Evolutionary conservation across 2,888 invertebrate genomes (phyloP).

Genomic region (Carcina quercana): DNA sequence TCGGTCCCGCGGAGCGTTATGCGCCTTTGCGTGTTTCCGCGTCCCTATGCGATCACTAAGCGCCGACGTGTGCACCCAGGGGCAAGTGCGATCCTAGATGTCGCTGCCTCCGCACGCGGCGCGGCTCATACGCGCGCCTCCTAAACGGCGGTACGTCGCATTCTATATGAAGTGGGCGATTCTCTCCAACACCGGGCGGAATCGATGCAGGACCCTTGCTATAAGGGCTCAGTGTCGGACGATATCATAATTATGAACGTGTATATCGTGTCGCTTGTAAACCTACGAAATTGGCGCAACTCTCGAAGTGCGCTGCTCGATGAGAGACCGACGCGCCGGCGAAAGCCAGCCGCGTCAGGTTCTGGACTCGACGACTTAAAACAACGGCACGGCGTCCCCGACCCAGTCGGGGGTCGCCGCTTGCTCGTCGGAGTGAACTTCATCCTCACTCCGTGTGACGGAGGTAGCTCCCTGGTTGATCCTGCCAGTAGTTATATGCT

Average conservation of each 20-base stretch:
- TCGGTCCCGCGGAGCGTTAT: too few species aligned
- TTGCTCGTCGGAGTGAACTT: slow-evolving; percentile 4
- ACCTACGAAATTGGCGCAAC: neutral
- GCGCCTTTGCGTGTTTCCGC: too few species aligned
- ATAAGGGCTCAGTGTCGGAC: slow-evolving; percentile 1
- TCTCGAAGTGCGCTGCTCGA: neutral
- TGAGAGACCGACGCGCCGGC: neutral
- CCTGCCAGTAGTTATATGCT: slow-evolving; percentile 78
- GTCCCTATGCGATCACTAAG: too few species aligned
- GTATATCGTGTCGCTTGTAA: slow-evolving; percentile 1
- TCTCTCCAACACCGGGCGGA: slow-evolving; percentile 4
- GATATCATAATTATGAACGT: slow-evolving; percentile 1
- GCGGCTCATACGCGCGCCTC: neutral
- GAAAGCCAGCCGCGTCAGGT: neutral
- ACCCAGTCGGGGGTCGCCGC: neutral
- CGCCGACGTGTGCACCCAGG: too few species aligned
- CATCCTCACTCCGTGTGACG: slow-evolving; percentile 5
- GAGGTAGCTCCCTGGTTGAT: slow-evolving; percentile 57
- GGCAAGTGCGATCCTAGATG: too few species aligned
- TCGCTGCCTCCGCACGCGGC: neutral
- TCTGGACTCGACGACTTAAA: neutral
- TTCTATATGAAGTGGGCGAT: neutral
- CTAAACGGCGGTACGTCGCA: slow-evolving; percentile 2
- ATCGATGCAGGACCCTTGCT: too few species aligned
- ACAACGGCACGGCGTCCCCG: slow-evolving; percentile 1